A percentile compares a stretch with the other conserved stretches of the same genome.
phyloP scores from a whole-genome alignment of 2,888 invertebrate genomes.

The Dexiosoma caninum region DNA sequence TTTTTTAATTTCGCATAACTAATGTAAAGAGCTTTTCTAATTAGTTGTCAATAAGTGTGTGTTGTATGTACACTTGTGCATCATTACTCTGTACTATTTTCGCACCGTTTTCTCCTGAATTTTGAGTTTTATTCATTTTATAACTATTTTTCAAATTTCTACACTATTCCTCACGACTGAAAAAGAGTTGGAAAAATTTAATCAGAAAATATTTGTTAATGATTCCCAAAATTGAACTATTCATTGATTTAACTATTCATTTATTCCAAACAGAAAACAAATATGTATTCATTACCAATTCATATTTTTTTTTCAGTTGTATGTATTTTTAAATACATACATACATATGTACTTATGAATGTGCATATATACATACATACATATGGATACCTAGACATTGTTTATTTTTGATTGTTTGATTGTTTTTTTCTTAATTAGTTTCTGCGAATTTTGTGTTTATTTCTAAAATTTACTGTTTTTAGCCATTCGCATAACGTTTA shows the following conservation, averaged over 20 bases:
- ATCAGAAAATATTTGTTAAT: not conserved
- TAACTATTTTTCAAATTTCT: too few species aligned
- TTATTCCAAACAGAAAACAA: not conserved
- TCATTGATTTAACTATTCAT: conserved; percentile 7
- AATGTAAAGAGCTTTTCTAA: too few species aligned
- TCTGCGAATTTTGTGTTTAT: conserved; percentile 23
- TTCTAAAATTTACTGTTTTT: conserved; percentile 26
- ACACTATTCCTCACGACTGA: not conserved
- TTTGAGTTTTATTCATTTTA: too few species aligned
- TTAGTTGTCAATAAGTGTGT: too few species aligned
- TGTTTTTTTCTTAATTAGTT: conserved; percentile 28
- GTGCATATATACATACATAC: not conserved
- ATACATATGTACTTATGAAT: conserved; percentile 14
- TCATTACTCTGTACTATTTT: too few species aligned
- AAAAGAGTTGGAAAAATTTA: not conserved
- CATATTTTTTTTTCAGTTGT: not conserved
- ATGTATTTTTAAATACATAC: not conserved
- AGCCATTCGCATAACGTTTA: conserved; percentile 15
- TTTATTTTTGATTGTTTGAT: conserved; percentile 24
- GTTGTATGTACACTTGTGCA: too few species aligned
- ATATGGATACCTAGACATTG: conserved; percentile 8
- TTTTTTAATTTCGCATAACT: too few species aligned
- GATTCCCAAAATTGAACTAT: conserved; percentile 6
- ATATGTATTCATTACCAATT: conserved; percentile 6
- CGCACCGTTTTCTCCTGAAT: too few species aligned